A percentile compares a stretch with the other conserved stretches of the same genome.
These are phyloP conservation scores for Anthonomus grandis DNA, from an alignment of 1,140 invertebrate genomes.

Conservation along the genomic window DNA sequence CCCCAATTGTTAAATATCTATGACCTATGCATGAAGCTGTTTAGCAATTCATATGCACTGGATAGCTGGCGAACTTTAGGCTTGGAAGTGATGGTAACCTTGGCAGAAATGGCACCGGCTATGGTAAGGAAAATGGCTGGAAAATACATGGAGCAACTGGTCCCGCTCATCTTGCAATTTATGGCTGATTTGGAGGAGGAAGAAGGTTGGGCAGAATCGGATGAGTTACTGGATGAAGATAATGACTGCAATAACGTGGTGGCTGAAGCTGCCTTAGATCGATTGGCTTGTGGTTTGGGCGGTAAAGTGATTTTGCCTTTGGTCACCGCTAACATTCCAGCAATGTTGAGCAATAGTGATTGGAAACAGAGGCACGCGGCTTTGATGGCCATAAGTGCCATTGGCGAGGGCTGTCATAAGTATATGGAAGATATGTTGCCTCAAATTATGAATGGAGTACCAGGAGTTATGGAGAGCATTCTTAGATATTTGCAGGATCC, in stretches of 20 bases:
- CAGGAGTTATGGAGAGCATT: slow-evolving; percentile 72
- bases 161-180: slow-evolving; percentile 85
- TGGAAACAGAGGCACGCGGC: slow-evolving; percentile 92
- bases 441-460: slow-evolving; percentile 85
- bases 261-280: slow-evolving; percentile 94
- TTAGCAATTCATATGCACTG: slow-evolving; percentile 69
- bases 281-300: slow-evolving; percentile 89
- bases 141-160: slow-evolving; percentile 73
- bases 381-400: slow-evolving; percentile 96
- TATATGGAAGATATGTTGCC: slow-evolving; percentile 94
- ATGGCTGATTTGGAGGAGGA: slow-evolving; percentile 98
- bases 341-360: slow-evolving; percentile 80
- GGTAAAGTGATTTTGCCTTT: slow-evolving; percentile 93
- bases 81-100: slow-evolving; percentile 90
- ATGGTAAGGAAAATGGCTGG: slow-evolving; percentile 89
- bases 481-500: slow-evolving; percentile 49
- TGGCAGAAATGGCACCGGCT: slow-evolving; percentile 91
- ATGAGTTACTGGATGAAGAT: slow-evolving; percentile 81
- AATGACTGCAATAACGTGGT: slow-evolving; percentile 89
- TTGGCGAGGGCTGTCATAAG: slow-evolving; percentile 97
- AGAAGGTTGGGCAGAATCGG: slow-evolving; percentile 74
- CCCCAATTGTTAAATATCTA: slow-evolving; percentile 84
- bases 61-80: slow-evolving; percentile 88
- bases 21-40: slow-evolving; percentile 86
- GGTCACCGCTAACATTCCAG: slow-evolving; percentile 79